Evolutionary conservation across 2,888 invertebrate genomes (phyloP), one percentile per base, ranked within the genome.

Genomic region (Uloborus plumipes): DNA sequence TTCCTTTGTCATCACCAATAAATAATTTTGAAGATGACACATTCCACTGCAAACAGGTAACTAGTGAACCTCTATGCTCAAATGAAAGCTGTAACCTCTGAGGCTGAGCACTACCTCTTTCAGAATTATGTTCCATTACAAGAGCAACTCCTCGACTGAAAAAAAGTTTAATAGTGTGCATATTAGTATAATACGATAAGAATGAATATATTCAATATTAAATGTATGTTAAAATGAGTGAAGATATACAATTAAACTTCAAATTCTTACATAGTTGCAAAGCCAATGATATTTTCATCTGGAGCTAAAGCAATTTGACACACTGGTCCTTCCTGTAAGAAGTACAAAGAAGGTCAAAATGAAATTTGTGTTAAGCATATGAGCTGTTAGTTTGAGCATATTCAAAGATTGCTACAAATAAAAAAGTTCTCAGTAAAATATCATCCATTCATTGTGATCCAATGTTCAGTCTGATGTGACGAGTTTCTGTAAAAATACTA

Each of bases 211-310:
- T 18, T 55, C 7, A 55, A 55, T 18, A 4, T 15, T 15, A 55
- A 55, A 55, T 55, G 16, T 18, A 55, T 39, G 39, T 39, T 4
- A 39, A 11, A 11, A 39, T 39, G 39, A 11, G 39, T 39, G 39
- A 39, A 39, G 11, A 39, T 11, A 7, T 1, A 31, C 31, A 31
- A n/a, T 7, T 39, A 9, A 39, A 39, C 9, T 11, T 7, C 1
- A 39, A 14, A 1, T 16, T 18, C 66, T 50, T 79, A 84, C 84
- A 71, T 79, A 15, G 84, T 74, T 15, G 78, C 77, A 79, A 83
- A 84, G n/a, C 74, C 84, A 62, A 84, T 50, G 70, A 83, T 75
- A 66, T 78, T 83, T 79, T 84, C 84, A 61, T 84, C 84, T 53
- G 84, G 82, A 13, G 84, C 74, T 31, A 84, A 69, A 9, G 78